Base-by-base conservation (phyloP, 2,888 invertebrate species). In the Zaprionus obscuricornis region DNA sequence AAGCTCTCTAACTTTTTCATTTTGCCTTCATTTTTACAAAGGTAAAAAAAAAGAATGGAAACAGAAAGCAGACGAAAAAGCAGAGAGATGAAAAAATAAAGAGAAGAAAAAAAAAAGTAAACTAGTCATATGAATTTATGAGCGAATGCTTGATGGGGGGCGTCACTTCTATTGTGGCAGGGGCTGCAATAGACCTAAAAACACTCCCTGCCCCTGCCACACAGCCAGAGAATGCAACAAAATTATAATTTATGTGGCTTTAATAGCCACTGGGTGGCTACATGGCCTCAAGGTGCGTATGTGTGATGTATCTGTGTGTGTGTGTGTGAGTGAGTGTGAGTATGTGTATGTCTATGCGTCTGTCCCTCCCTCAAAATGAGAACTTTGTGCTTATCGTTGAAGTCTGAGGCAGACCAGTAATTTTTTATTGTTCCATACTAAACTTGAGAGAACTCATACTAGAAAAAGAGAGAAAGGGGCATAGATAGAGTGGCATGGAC, bases 211-310 rank as follows among this genome's bases (percentile, higher is more conserved):
- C 57, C 33, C 22, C 31, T 22, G 5, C 36, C 4, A 3, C 20
- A 3, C 26, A 13, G 26, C 22, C 13, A 16, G 37, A 54, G n/a
- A 66, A 64, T 85, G 85, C 81, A 81, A 73, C 85, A 84, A 87
- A 79, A 85, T 87, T 74, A 85, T 85, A 84, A 85, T 85, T 85
- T 85, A 85, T 85, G 85, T 87, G 74, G 68, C 81, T 86, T 85
- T 74, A 84, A 87, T 76, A 78, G 86, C 83, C 82, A 64, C 56
- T 67, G 76, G 73, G 45, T 63, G 46, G 51, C 39, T 10, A n/a
- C 29, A 37, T 49, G 62, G 45, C 55, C 26, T 56, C 55, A 70
- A 70, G 33, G 22, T 36, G 51, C 4, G 54, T 17, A 31, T 17
- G 49, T 5, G 18, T 1, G 26, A 6, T n/a, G n/a, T n/a, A n/a